Conservation (phyloP, 2,113 vertebrate genomes). For the Marcusenius ussheri region DNA sequence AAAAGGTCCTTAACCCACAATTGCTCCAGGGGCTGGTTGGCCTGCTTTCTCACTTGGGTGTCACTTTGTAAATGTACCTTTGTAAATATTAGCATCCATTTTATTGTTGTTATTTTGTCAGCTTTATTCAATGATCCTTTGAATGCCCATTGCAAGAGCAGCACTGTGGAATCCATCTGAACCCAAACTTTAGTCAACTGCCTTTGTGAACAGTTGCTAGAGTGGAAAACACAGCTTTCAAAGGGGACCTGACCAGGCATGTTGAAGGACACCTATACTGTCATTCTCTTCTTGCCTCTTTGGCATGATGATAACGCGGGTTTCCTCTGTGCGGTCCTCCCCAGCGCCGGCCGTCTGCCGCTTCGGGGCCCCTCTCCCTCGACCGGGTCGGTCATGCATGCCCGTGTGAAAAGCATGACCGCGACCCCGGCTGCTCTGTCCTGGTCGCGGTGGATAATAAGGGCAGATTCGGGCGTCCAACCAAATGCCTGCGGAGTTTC, state of each 20-base stretch:
- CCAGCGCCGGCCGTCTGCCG: not conserved
- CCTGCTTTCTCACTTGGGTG: not conserved
- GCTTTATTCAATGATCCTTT: not conserved
- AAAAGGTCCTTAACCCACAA: not conserved
- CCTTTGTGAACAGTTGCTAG: not conserved
- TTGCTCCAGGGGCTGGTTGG: not conserved
- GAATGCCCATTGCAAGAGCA: not conserved
- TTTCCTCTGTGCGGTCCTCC: not conserved
- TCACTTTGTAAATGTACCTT: not conserved
- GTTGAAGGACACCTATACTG: not conserved
- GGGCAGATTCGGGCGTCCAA: not conserved
- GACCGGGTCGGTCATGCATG: not conserved
- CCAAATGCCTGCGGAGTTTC: not conserved
- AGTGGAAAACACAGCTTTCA: not conserved
- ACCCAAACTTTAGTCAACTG: not conserved
- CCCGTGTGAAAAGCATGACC: conserved; percentile 1
- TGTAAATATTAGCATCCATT: not conserved
- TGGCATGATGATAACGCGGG: not conserved
- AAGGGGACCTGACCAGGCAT: not conserved
- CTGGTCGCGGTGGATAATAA: not conserved
- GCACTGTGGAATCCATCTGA: not conserved
- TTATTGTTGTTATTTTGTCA: not conserved
- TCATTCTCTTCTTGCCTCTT: not conserved
- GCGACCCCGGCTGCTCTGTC: conserved; percentile 12
- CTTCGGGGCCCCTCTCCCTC: not conserved